Conservation (phyloP, 35 echinoderm and acorn worm species). For the Ptychodera flava region DNA sequence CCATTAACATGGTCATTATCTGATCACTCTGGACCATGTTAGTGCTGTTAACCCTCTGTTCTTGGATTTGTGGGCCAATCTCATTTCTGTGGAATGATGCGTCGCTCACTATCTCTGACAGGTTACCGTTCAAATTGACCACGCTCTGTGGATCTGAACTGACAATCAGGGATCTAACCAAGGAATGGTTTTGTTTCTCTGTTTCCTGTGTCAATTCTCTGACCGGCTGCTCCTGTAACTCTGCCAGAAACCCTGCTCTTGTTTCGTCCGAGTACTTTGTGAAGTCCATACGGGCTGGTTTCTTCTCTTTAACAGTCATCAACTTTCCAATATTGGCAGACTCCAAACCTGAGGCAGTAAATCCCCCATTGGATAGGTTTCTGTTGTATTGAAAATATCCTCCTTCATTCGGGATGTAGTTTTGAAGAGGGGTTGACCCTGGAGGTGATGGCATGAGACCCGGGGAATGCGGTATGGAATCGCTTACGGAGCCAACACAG, state of each 20-base stretch:
- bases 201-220: not conserved
- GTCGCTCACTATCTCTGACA: not conserved
- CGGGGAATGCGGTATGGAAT: not conserved
- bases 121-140: not conserved
- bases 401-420: no score
- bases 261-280: not conserved
- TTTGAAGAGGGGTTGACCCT: not conserved
- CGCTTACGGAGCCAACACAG: not conserved
- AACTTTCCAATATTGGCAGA: not conserved
- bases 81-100: not conserved
- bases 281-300: not conserved
- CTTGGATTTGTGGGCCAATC: not conserved
- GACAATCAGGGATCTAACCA: not conserved
- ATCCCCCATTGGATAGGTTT: not conserved
- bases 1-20: not conserved
- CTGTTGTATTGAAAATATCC: not conserved
- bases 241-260: not conserved
- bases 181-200: not conserved
- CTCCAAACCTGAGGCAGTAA: no score
- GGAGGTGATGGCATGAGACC: not conserved
- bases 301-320: not conserved
- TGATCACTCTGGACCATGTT: not conserved
- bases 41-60: not conserved
- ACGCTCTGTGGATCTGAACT: not conserved
- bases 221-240: not conserved